Base-by-base conservation (phyloP, 1,140 invertebrate genomes). In the Drosophila takahashii region DNA sequence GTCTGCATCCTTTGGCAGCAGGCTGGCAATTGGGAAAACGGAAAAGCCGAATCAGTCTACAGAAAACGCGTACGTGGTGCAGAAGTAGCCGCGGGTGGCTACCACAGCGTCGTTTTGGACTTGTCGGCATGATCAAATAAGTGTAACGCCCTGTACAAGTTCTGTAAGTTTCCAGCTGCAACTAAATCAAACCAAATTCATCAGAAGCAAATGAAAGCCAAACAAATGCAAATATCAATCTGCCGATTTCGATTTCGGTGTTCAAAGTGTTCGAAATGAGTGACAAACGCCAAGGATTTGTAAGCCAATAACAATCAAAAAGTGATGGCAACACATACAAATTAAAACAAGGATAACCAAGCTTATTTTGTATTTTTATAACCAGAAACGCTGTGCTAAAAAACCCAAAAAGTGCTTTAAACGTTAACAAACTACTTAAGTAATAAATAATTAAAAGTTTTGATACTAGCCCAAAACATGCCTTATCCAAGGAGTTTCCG, bases 41-140 rank as follows among this genome's bases (percentile, higher is more conserved):
- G 89, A 91, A 81, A 89, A 85, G 78, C 77, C 80, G 87, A 91
- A 64, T 92, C 90, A 92, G 91, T 92, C 91, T 92, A 92, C 81
- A 92, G 87, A 91, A 91, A 91, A 90, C 91, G 91, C 90, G 91
- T 87, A 81, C 91, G 91, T 91, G 91, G 90, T 86, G 87, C 87
- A 92, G 91, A 91, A 91, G 90, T 91, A 90, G 91, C 91, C 91
- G 91, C 76, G 89, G 81, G 72, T 78, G 91, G 91, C 91, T 91
- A 91, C 90, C 89, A 87, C 90, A 89, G 86, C 84, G 85, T 90
- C 91, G 91, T 91, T 91, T 90, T 90, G 89, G 87, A 80, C 85
- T 90, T 92, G 90, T 92, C 91, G 91, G 91, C 91, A 92, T 92
- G 91, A 91, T 92, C 42, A 92, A 91, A 91, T 90, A 92, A 92